Evolutionary conservation across 2,888 invertebrate genomes (phyloP).

Genomic region (Drosophila cognata): DNA sequence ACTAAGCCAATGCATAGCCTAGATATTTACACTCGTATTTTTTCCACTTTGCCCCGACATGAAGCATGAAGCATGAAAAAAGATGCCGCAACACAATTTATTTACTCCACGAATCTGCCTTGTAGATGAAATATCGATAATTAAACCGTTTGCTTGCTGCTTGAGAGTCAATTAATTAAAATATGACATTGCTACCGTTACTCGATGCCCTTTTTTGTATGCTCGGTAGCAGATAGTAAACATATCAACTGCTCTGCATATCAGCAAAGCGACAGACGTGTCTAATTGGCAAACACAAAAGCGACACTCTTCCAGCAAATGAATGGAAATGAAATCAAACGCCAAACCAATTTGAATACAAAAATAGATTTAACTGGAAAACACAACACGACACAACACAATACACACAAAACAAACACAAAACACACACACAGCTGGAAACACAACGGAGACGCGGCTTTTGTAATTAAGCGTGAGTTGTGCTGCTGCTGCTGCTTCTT

Average conservation of each 20-base stretch:
- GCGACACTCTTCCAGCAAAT: slow-evolving; percentile 32
- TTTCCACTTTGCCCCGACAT: not conserved
- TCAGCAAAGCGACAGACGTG: slow-evolving; percentile 56
- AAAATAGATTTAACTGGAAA: slow-evolving; percentile 59
- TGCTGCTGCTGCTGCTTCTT: slow-evolving; percentile 28
- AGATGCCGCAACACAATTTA: not conserved
- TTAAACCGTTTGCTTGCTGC: not conserved
- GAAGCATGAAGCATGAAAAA: not conserved
- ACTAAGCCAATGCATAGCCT: slow-evolving; percentile 3
- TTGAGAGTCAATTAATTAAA: slow-evolving; percentile 23
- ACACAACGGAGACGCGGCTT: slow-evolving; percentile 38
- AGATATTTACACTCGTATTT: not conserved
- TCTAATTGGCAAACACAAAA: slow-evolving; percentile 57
- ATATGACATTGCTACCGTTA: slow-evolving; percentile 9
- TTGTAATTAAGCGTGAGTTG: slow-evolving; percentile 69
- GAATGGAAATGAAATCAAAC: slow-evolving; percentile 55
- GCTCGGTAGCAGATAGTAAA: slow-evolving; percentile 2
- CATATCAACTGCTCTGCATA: slow-evolving; percentile 23
- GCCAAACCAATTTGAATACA: slow-evolving; percentile 61
- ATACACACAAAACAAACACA: not conserved
- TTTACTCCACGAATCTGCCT: not conserved
- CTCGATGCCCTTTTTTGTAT: not conserved
- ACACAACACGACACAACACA: slow-evolving; percentile 2
- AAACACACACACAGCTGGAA: slow-evolving; percentile 44
- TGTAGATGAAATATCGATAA: slow-evolving; percentile 16